Evolutionary conservation across 1,140 invertebrate species (phyloP), one percentile per base, ranked within the genome.

Genomic region (Plectrocnemia conspersa): DNA sequence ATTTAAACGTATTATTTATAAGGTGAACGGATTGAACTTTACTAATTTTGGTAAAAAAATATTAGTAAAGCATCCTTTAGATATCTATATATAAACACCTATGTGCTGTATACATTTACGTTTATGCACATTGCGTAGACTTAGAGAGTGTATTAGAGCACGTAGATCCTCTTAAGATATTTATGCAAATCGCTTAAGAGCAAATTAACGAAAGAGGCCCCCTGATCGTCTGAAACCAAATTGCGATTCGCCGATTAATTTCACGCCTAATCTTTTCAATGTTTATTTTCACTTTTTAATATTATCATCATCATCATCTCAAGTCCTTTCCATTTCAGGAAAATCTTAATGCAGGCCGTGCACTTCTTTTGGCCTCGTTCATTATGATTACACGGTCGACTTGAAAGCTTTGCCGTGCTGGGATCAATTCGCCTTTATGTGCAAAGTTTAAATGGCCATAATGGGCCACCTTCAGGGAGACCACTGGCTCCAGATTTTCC

Each of bases 111-210:
- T n/a, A n/a, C n/a, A n/a, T n/a, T n/a, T n/a, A n/a, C n/a, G n/a
- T n/a, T n/a, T n/a, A n/a, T n/a, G n/a, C n/a, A n/a, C n/a, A n/a
- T n/a, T n/a, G n/a, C n/a, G n/a, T n/a, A n/a, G n/a, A n/a, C n/a
- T n/a, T n/a, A n/a, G n/a, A n/a, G n/a, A n/a, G n/a, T n/a, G 44
- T 53, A 56, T 56, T 50, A 54, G 52, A 27, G 58, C 48, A 27
- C 41, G 52, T 32, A 59, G 48, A 60, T 60, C 44, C 27, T 18
- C 35, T 6, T 24, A 32, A 36, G 54, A 60, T 60, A 60, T 48
- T 60, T 60, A 60, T 60, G 58, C 49, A 56, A 60, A 60, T 60
- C 25, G 21, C 45, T 33, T 47, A 21, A 18, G 4, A 21, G 21
- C 3, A 47, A 47, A 47, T 47, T 47, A 47, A 47, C 35, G 45